Evolutionary conservation across 1,140 invertebrate species (phyloP).

Genomic region (Yoshiicerus persimilis): DNA sequence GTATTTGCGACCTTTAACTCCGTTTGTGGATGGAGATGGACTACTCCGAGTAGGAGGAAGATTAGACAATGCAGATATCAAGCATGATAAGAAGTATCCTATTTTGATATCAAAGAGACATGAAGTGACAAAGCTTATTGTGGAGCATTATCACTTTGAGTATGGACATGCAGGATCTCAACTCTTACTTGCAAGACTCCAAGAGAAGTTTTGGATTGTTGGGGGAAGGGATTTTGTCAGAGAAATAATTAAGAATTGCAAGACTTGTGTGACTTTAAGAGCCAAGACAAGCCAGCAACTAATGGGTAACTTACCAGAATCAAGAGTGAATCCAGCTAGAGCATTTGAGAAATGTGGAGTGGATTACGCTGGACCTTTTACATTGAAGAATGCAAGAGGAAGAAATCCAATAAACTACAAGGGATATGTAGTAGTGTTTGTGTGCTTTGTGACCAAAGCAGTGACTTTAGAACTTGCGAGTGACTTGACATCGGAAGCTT

Average conservation of each 20-base stretch:
- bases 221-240: neutral
- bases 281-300: constrained; percentile 39
- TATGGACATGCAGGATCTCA: neutral
- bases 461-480: constrained; percentile 53
- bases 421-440: constrained; percentile 51
- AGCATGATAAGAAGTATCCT: neutral
- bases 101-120: neutral
- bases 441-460: constrained; percentile 51
- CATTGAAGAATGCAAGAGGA: constrained; percentile 44
- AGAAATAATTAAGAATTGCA: constrained; percentile 33
- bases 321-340: constrained; percentile 48
- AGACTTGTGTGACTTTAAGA: constrained; percentile 41
- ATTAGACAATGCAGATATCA: neutral
- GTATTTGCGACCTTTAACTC: neutral
- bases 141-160: neutral
- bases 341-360: constrained; percentile 52
- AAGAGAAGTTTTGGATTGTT: neutral
- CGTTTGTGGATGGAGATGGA: neutral
- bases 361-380: constrained; percentile 42
- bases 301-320: constrained; percentile 52
- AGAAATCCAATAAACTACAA: constrained; percentile 51
- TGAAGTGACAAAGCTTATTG: neutral
- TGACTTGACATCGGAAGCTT: constrained; percentile 50
- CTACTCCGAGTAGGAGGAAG: neutral
- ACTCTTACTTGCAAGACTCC: neutral